Conservation (phyloP, 2,113 vertebrate genomes). For the Perca fluviatilis region DNA sequence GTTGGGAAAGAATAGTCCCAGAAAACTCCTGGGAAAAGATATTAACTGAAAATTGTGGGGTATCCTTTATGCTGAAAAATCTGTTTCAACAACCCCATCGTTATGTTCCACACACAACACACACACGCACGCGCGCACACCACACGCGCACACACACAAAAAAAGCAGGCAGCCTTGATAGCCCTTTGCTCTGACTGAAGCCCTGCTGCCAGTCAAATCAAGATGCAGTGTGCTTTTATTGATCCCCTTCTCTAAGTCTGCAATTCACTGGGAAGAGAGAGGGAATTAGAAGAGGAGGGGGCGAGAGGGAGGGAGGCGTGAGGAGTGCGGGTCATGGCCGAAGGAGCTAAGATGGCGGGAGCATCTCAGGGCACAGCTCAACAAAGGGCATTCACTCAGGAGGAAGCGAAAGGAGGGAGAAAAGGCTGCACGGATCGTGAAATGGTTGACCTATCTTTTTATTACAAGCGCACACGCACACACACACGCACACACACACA, state of each 20-base stretch:
- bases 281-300: conserved; percentile 58
- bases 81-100: background rate
- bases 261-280: conserved; percentile 71
- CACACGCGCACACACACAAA: background rate
- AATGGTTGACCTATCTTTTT: conserved; percentile 76
- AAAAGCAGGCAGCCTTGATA: conserved; percentile 47
- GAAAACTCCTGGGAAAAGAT: background rate
- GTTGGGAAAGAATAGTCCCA: too few species aligned
- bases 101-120: conserved; percentile 2
- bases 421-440: conserved; percentile 60
- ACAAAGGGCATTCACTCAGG: conserved; percentile 78
- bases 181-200: conserved; percentile 56
- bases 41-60: conserved; percentile 9
- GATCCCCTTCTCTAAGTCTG: conserved; percentile 72
- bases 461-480: conserved; percentile 25
- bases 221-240: conserved; percentile 79
- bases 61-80: conserved; percentile 3
- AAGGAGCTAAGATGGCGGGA: conserved; percentile 85
- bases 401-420: conserved; percentile 56
- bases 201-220: conserved; percentile 78
- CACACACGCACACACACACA: background rate
- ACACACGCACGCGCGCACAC: background rate
- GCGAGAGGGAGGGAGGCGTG: conserved; percentile 45
- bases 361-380: conserved; percentile 80
- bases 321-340: conserved; percentile 78